Evolutionary conservation across 2,888 invertebrate genomes (phyloP).

Genomic region (Cataglyphis livida): DNA sequence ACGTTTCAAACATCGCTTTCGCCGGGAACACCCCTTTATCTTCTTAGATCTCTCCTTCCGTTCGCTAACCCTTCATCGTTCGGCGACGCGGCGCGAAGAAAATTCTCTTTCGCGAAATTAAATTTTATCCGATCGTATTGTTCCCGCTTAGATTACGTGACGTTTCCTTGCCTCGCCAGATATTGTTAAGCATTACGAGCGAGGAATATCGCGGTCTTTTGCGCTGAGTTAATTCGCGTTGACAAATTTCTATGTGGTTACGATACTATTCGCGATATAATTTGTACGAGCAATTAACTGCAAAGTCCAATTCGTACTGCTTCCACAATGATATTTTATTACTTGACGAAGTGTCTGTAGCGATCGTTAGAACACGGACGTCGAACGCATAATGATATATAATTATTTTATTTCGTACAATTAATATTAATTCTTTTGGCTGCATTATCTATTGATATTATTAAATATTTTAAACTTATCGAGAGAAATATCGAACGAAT

Average conservation of each 20-base stretch:
- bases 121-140: slow-evolving; percentile 61
- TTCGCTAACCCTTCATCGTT: slow-evolving; percentile 33
- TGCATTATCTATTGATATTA: background rate
- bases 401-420: background rate
- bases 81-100: slow-evolving; percentile 31
- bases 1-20: slow-evolving; percentile 73
- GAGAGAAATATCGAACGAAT: background rate
- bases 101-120: slow-evolving; percentile 62
- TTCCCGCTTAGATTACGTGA: slow-evolving; percentile 28
- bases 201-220: slow-evolving; percentile 24
- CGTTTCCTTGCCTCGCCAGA: slow-evolving; percentile 35
- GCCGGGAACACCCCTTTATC: slow-evolving; percentile 68
- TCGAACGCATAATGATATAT: background rate
- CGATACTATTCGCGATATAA: slow-evolving; percentile 3
- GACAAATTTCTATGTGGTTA: slow-evolving; percentile 44
- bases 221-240: background rate
- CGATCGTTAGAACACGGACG: background rate
- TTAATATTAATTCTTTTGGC: background rate
- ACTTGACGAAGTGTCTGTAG: background rate
- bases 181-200: slow-evolving; percentile 50
- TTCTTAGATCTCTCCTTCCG: slow-evolving; percentile 67
- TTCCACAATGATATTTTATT: slow-evolving; percentile 3
- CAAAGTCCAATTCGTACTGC: background rate
- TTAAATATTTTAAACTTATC: background rate
- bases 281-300: slow-evolving; percentile 7